phyloP scores from a whole-genome alignment of 2,888 invertebrate genomes.

The Phalera bucephala region DNA sequence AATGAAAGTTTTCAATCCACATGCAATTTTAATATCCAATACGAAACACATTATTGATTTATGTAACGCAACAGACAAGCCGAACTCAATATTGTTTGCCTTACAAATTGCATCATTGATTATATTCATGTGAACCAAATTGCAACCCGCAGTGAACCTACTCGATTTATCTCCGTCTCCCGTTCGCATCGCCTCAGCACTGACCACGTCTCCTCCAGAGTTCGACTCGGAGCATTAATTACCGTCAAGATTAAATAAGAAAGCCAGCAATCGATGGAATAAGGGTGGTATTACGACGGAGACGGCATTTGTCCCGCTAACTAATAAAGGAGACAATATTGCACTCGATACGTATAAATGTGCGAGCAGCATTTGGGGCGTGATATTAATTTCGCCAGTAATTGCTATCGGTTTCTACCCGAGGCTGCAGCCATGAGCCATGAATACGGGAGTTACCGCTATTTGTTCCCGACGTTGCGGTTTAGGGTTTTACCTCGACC shows the following conservation, averaged over 20 bases:
- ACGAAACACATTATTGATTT: slow-evolving; percentile 13
- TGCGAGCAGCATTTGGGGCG: slow-evolving; percentile 80
- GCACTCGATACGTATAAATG: slow-evolving; percentile 82
- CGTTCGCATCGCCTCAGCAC: slow-evolving; percentile 9
- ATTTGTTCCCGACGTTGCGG: slow-evolving; percentile 82
- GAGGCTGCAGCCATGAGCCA: slow-evolving; percentile 79
- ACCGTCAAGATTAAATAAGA: slow-evolving; percentile 75
- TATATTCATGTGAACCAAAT: slow-evolving; percentile 28
- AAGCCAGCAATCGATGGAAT: slow-evolving; percentile 68
- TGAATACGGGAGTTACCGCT: slow-evolving; percentile 82
- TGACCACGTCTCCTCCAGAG: slow-evolving; percentile 39
- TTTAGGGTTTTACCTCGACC: slow-evolving; percentile 73
- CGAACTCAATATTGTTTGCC: slow-evolving; percentile 39
- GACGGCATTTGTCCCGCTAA: slow-evolving; percentile 76
- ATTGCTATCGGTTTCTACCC: slow-evolving; percentile 80
- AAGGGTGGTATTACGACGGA: slow-evolving; percentile 68
- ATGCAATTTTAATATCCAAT: slow-evolving; percentile 11
- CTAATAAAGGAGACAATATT: slow-evolving; percentile 83
- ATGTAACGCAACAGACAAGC: slow-evolving; percentile 34
- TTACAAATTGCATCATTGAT: slow-evolving; percentile 42
- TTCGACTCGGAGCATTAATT: slow-evolving; percentile 67
- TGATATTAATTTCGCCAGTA: slow-evolving; percentile 82
- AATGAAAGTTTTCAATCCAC: slow-evolving; percentile 11
- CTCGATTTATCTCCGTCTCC: slow-evolving; percentile 22
- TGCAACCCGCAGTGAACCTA: slow-evolving; percentile 23